Percentiles rank a stretch among this genome's conserved stretches.
Conservation (phyloP, 2,113 vertebrate genomes). For the Hemibagrus wyckioides region DNA sequence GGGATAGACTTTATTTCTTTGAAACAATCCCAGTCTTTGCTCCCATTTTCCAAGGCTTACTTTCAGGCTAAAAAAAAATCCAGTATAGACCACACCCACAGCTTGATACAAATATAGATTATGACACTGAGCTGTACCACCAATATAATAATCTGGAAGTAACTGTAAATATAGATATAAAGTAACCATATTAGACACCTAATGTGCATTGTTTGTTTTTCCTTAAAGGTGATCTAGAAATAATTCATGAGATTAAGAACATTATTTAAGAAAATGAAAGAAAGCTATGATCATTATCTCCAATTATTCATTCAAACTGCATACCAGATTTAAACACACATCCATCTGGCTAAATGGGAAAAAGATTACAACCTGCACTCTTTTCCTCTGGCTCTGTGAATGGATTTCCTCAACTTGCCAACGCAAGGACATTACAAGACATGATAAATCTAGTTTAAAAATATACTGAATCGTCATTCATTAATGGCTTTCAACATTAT, state of each 20-base stretch:
- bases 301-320: constrained; percentile 1
- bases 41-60: not conserved
- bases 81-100: not conserved
- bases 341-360: not conserved
- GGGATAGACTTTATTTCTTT: not conserved
- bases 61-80: not conserved
- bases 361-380: not conserved
- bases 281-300: not conserved
- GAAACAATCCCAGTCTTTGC: not conserved
- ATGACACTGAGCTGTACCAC: not conserved
- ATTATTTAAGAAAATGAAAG: not conserved
- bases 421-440: constrained; percentile 25
- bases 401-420: constrained; percentile 5
- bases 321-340: constrained; percentile 8
- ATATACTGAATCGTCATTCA: constrained; percentile 26
- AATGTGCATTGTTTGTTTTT: not conserved
- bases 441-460: constrained; percentile 40
- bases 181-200: not conserved
- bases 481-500: constrained; percentile 38
- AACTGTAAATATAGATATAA: not conserved
- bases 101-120: not conserved
- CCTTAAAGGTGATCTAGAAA: not conserved
- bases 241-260: not conserved
- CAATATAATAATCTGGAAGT: not conserved
- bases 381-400: not conserved